Percentiles rank a stretch among this genome's conserved stretches.
Conservation (phyloP, 2,888 invertebrate species). For the Sclerodermus sp. region DNA sequence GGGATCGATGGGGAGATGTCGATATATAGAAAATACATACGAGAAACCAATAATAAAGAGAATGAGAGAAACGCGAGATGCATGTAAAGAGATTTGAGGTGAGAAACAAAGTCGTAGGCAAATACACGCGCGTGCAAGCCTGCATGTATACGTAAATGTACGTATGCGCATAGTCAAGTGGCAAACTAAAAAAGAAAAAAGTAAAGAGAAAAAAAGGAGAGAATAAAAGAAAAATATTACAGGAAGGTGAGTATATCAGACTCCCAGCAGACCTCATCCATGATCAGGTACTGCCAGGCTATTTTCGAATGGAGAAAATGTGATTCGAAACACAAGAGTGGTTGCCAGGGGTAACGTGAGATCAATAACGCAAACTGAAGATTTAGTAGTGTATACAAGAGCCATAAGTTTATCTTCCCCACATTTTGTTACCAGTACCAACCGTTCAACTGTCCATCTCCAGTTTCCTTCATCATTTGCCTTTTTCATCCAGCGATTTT, state of each 20-base stretch:
- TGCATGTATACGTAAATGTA: background rate
- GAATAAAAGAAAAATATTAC: constrained; percentile 20
- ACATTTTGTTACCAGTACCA: no score
- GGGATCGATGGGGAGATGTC: background rate
- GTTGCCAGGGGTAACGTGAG: constrained; percentile 21
- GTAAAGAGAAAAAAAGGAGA: constrained; percentile 18
- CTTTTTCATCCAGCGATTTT: no score
- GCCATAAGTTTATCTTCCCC: no score
- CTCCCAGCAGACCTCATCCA: constrained; percentile 14
- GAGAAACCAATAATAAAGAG: background rate
- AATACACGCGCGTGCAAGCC: background rate
- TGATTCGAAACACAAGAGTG: constrained; percentile 18
- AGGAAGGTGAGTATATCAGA: constrained; percentile 16
- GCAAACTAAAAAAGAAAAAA: constrained; percentile 8
- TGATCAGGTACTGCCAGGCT: constrained; percentile 19
- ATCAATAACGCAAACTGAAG: constrained; percentile 22
- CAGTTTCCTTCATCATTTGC: no score
- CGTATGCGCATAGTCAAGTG: constrained; percentile 15
- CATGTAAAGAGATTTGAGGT: constrained; percentile 14
- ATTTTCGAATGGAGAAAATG: constrained; percentile 31
- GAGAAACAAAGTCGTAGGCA: constrained; percentile 9
- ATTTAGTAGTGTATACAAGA: background rate
- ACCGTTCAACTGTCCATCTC: no score
- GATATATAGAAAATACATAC: background rate
- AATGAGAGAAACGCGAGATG: constrained; percentile 1